phyloP scores from a whole-genome alignment of 2,888 invertebrate species.

The Glomeris marginata region DNA sequence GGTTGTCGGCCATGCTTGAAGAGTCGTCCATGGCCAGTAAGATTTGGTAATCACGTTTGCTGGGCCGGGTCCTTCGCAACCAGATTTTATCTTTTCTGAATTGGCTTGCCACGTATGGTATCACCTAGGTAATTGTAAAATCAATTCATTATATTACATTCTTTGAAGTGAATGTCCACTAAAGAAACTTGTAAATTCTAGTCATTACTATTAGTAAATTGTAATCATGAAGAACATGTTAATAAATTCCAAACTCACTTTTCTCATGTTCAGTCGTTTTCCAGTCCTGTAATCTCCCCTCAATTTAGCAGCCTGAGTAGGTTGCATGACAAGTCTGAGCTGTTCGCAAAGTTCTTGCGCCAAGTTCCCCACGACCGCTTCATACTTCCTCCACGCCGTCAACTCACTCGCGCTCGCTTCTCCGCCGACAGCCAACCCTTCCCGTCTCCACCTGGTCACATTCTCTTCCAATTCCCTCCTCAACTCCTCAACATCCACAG shows the following conservation, averaged over 20 bases:
- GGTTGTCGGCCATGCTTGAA: slow-evolving; percentile 42
- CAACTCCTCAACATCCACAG: slow-evolving; percentile 33
- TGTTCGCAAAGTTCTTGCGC: slow-evolving; percentile 85
- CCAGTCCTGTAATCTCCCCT: slow-evolving; percentile 95
- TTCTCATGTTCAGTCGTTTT: slow-evolving; percentile 93
- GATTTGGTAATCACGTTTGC: slow-evolving; percentile 90
- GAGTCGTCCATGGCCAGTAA: slow-evolving; percentile 95
- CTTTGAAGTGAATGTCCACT: background rate
- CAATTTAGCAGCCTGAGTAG: slow-evolving; percentile 77
- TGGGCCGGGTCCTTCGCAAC: slow-evolving; percentile 87
- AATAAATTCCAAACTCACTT: slow-evolving; percentile 31
- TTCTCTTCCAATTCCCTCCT: slow-evolving; percentile 37
- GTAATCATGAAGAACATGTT: background rate
- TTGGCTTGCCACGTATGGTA: slow-evolving; percentile 97
- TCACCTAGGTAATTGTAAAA: slow-evolving; percentile 41
- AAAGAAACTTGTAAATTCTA: background rate
- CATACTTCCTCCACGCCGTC: slow-evolving; percentile 29
- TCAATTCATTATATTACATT: slow-evolving; percentile 2
- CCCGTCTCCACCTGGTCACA: slow-evolving; percentile 34
- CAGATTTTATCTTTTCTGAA: slow-evolving; percentile 99
- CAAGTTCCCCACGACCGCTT: slow-evolving; percentile 33
- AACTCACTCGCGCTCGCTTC: background rate
- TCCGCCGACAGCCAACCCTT: background rate
- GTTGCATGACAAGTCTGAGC: slow-evolving; percentile 82
- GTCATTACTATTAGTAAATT: background rate